These are phyloP conservation scores for Beaufortia kweichowensis DNA, from an alignment of 2,113 vertebrate genomes.

Conservation along the genomic window DNA sequence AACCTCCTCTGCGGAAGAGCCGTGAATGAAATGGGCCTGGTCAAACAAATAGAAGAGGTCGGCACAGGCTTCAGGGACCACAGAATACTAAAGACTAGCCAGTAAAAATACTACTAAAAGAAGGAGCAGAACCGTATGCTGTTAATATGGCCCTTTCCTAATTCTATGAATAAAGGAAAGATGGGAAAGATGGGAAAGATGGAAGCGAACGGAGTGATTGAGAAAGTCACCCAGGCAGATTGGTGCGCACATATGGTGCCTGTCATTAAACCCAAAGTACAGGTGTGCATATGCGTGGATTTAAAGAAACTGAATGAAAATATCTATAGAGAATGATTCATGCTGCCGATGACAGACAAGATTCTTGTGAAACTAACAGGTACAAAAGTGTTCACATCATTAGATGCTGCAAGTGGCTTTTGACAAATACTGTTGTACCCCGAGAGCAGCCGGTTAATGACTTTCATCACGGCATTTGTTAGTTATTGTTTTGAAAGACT, in stretches of 20 bases:
- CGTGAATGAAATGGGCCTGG: neutral
- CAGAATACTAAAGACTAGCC: neutral
- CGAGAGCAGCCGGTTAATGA: neutral
- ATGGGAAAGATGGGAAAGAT: slow-evolving; percentile 23
- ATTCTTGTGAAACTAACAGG: slow-evolving; percentile 10
- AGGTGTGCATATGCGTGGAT: slow-evolving; percentile 45
- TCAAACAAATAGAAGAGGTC: neutral
- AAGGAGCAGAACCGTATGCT: too few relatives aligned
- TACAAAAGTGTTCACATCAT: neutral
- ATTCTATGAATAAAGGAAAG: neutral
- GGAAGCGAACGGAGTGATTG: neutral
- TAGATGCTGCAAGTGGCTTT: slow-evolving; percentile 21
- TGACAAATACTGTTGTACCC: slow-evolving; percentile 25
- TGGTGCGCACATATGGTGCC: slow-evolving; percentile 36
- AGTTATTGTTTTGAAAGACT: slow-evolving; percentile 3
- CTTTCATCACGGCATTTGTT: slow-evolving; percentile 28
- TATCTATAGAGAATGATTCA: slow-evolving; percentile 19
- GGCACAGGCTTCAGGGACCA: neutral
- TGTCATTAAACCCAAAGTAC: slow-evolving; percentile 17
- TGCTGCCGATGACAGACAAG: slow-evolving; percentile 29
- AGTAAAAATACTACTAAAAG: neutral
- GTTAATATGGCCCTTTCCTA: too few relatives aligned
- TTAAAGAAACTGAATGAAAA: slow-evolving; percentile 8
- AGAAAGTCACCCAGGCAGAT: slow-evolving; percentile 23
- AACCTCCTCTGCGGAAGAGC: neutral